Conservation (phyloP, 1,140 invertebrate genomes). For the Spodoptera litura region DNA sequence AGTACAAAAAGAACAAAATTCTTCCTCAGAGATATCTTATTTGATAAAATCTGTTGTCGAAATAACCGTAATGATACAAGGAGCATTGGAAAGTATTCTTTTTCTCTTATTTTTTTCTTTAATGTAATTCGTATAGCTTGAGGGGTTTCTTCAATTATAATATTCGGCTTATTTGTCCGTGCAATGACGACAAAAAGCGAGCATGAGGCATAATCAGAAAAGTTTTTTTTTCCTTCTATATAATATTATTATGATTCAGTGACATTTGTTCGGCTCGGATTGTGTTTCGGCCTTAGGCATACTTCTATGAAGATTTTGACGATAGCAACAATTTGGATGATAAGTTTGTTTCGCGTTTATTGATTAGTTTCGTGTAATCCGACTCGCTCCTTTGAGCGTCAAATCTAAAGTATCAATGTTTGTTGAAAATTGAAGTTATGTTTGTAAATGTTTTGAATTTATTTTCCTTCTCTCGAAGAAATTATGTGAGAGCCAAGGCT, state of each 20-base stretch:
- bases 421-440: neutral
- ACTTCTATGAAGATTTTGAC: neutral
- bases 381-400: too few species aligned
- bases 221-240: neutral
- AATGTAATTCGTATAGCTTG: conserved; percentile 7
- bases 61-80: conserved; percentile 28
- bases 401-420: too few species aligned
- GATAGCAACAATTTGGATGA: neutral
- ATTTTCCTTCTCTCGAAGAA: neutral
- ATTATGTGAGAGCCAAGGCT: neutral
- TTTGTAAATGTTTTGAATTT: neutral
- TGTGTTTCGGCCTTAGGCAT: conserved; percentile 9
- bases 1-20: neutral
- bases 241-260: neutral
- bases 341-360: too few species aligned
- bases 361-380: too few species aligned
- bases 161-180: conserved; percentile 2
- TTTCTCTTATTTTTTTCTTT: conserved; percentile 18
- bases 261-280: conserved; percentile 2
- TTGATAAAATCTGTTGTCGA: conserved; percentile 1
- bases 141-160: conserved; percentile 35
- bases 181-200: conserved; percentile 6
- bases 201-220: conserved; percentile 7
- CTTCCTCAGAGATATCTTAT: neutral
- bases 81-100: neutral